Conservation (phyloP, 2,113 vertebrate genomes). For the Pao palembangensis region DNA sequence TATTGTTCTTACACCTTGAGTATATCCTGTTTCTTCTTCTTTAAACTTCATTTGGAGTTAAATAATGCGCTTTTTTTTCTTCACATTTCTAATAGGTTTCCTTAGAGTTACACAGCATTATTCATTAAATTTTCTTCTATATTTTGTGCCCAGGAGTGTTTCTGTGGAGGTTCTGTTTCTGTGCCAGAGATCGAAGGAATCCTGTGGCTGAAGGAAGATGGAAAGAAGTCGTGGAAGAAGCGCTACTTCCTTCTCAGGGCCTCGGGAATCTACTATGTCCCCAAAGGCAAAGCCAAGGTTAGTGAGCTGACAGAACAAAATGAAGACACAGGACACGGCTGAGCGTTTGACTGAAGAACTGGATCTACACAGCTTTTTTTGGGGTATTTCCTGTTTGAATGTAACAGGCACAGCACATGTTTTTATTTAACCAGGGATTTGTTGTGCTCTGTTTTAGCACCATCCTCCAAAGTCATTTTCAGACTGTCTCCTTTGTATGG, state of each 20-base stretch:
- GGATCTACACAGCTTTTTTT: conserved; percentile 21
- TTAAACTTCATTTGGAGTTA: too few relatives aligned
- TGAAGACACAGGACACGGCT: conserved; percentile 65
- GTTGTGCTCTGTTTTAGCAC: neutral
- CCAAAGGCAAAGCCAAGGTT: conserved; percentile 98
- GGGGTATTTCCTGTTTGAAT: conserved; percentile 68
- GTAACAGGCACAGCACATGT: conserved; percentile 3
- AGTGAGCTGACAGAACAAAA: conserved; percentile 57
- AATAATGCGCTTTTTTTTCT: too few relatives aligned
- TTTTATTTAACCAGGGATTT: neutral
- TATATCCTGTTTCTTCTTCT: neutral
- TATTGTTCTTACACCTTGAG: neutral
- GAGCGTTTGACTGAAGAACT: conserved; percentile 56
- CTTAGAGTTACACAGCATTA: too few relatives aligned
- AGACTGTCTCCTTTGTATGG: neutral
- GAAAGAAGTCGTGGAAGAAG: conserved; percentile 99
- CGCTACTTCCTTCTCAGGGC: conserved; percentile 95
- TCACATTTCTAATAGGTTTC: too few relatives aligned
- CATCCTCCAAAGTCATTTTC: neutral
- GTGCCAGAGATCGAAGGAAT: conserved; percentile 97
- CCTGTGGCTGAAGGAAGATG: conserved; percentile 97
- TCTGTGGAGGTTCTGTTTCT: conserved; percentile 92
- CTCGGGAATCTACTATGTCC: conserved; percentile 97
- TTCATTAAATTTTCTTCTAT: conserved; percentile 1
- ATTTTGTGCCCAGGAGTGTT: conserved; percentile 84